phyloP scores from a whole-genome alignment of 2,888 invertebrate species.

The Phortica magna region DNA sequence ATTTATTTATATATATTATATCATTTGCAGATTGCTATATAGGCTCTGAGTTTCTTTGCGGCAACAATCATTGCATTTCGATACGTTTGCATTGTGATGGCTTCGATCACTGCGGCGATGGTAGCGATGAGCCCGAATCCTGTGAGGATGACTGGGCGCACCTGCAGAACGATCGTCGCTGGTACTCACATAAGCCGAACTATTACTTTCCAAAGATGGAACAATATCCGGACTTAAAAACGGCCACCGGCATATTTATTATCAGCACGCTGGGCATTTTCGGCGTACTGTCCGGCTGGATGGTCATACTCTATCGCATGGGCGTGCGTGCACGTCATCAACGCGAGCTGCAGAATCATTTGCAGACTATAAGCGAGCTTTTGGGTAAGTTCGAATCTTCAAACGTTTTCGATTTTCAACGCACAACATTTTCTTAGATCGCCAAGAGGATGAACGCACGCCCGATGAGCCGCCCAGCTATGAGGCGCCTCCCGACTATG shows the following conservation, averaged over 20 bases:
- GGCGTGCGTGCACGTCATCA: conserved; percentile 82
- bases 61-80: conserved; percentile 85
- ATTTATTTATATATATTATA: background rate
- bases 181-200: conserved; percentile 84
- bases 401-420: background rate
- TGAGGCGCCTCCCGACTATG: conserved; percentile 86
- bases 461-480: conserved; percentile 83
- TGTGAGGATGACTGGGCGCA: conserved; percentile 82
- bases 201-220: conserved; percentile 86
- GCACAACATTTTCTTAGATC: conserved; percentile 72
- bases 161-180: conserved; percentile 80
- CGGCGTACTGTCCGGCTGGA: conserved; percentile 82
- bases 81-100: conserved; percentile 85
- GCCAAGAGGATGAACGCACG: conserved; percentile 76
- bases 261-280: conserved; percentile 83
- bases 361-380: conserved; percentile 84
- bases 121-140: conserved; percentile 83
- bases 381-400: conserved; percentile 78
- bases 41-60: conserved; percentile 84
- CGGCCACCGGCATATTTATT: conserved; percentile 83
- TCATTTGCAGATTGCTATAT: conserved; percentile 82
- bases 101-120: conserved; percentile 87
- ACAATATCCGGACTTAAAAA: conserved; percentile 83
- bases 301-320: conserved; percentile 82
- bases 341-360: conserved; percentile 82